Evolutionary conservation across 2,888 invertebrate species (phyloP).

Genomic region (Cinara cedri): DNA sequence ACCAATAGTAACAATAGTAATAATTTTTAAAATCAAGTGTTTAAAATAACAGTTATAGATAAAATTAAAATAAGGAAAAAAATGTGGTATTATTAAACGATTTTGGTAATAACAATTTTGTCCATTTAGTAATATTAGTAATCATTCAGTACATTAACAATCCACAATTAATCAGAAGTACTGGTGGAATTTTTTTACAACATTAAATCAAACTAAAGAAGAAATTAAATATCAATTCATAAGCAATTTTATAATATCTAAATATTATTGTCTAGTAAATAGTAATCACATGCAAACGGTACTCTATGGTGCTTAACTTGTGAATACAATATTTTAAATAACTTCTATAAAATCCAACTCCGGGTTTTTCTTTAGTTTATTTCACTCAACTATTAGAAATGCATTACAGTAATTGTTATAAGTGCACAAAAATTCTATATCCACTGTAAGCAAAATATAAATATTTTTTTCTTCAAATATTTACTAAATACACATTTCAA

Average conservation of each 20-base stretch:
- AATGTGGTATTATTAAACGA: background rate
- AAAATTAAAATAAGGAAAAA: background rate
- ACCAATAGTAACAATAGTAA: constrained; percentile 24
- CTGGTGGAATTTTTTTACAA: background rate
- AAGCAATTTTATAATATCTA: constrained; percentile 8
- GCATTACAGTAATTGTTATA: constrained; percentile 18
- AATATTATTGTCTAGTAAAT: background rate
- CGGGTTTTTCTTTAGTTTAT: constrained; percentile 7
- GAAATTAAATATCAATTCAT: background rate
- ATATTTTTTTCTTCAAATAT: constrained; percentile 15
- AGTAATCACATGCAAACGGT: constrained; percentile 23
- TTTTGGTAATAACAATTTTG: constrained; percentile 8
- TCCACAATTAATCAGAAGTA: background rate
- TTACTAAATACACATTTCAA: constrained; percentile 37
- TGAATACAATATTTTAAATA: constrained; percentile 4
- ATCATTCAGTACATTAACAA: no score
- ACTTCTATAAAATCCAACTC: constrained; percentile 23
- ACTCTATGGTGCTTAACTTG: background rate
- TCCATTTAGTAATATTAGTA: background rate
- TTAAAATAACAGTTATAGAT: background rate
- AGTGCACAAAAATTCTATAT: constrained; percentile 36
- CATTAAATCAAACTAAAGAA: constrained; percentile 18
- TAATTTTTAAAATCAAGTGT: background rate
- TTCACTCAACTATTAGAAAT: constrained; percentile 32
- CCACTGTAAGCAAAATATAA: constrained; percentile 24